A percentile compares a stretch with the other conserved stretches of the same genome.
phyloP scores from a whole-genome alignment of 2,888 invertebrate species.

The Neoaliturus tenellus region DNA sequence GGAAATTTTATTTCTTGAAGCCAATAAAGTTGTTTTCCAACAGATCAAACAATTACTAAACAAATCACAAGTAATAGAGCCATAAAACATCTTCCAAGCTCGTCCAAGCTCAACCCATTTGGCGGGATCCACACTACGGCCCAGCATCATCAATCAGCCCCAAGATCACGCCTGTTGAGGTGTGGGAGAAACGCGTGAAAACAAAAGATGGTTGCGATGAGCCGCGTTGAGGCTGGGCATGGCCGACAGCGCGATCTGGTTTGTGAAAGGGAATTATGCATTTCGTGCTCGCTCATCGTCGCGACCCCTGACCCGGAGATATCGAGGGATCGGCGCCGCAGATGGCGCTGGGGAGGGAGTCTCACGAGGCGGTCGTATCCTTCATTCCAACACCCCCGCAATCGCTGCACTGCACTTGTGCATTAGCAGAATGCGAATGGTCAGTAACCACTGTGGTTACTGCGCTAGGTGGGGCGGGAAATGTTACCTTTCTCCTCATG shows the following conservation, averaged over 20 bases:
- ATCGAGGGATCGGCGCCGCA: background rate
- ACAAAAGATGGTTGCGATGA: background rate
- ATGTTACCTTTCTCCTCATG: no score
- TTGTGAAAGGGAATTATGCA: conserved; percentile 16
- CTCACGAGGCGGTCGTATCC: background rate
- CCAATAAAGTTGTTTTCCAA: no score
- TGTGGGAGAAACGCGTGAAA: conserved; percentile 11
- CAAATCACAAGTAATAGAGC: no score
- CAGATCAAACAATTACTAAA: no score
- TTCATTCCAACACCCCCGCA: background rate
- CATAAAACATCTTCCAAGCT: no score
- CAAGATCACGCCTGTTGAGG: background rate
- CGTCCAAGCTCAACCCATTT: background rate
- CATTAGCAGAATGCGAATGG: background rate
- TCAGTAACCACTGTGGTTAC: background rate
- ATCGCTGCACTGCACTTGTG: background rate
- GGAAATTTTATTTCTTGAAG: no score
- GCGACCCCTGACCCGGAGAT: background rate
- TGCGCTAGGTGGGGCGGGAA: background rate
- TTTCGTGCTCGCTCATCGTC: background rate
- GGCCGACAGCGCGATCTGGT: background rate
- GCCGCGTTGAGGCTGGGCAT: background rate
- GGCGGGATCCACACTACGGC: background rate
- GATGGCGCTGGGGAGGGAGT: background rate
- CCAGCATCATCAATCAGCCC: background rate